Evolutionary conservation across 2,888 invertebrate species (phyloP).

Genomic region (Diplolepis rosae): DNA sequence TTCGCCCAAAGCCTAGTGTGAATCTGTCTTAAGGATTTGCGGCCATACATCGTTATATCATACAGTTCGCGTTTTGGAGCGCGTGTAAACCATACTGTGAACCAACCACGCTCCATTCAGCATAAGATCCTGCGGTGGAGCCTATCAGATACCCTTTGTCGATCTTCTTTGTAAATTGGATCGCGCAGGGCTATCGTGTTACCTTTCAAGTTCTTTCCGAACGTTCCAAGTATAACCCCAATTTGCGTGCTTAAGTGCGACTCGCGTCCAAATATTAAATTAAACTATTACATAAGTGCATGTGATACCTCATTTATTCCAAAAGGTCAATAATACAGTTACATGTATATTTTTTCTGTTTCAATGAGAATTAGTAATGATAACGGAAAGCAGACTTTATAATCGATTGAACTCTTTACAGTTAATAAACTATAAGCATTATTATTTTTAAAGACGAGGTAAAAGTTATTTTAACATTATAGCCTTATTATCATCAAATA

Average conservation of each 20-base stretch:
- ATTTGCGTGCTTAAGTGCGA: constrained; percentile 54
- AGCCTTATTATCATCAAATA: too few relatives aligned
- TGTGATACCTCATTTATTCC: neutral
- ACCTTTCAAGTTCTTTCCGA: constrained; percentile 50
- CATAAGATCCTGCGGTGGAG: constrained; percentile 48
- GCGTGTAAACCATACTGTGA: constrained; percentile 55
- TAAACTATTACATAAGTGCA: constrained; percentile 37
- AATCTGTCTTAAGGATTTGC: constrained; percentile 39
- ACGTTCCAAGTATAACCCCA: constrained; percentile 54
- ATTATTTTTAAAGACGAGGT: too few relatives aligned
- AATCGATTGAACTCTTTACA: too few relatives aligned
- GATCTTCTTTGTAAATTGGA: constrained; percentile 60
- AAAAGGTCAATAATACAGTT: neutral
- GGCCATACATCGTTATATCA: constrained; percentile 55
- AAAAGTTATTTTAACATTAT: too few relatives aligned
- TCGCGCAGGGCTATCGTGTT: constrained; percentile 63
- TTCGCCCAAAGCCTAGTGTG: constrained; percentile 6
- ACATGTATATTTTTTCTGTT: too few relatives aligned
- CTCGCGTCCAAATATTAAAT: constrained; percentile 54
- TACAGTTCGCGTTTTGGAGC: constrained; percentile 46
- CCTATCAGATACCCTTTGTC: constrained; percentile 64
- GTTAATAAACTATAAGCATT: too few relatives aligned
- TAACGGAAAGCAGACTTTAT: too few relatives aligned
- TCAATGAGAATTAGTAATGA: too few relatives aligned
- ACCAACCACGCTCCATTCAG: constrained; percentile 58